Evolutionary conservation across 1,140 invertebrate genomes (phyloP).

Genomic region (Antheraea mylitta): DNA sequence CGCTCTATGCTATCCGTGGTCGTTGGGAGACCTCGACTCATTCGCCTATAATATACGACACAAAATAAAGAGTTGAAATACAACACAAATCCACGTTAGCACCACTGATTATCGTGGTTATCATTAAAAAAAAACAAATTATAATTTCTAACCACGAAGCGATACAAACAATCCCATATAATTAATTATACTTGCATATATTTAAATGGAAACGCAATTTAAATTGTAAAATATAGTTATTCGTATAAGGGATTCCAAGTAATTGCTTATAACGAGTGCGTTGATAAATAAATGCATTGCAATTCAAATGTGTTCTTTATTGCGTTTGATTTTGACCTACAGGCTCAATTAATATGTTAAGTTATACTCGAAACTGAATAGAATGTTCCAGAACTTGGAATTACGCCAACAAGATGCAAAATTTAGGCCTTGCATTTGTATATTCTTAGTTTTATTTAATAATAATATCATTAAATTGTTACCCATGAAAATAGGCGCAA

Average conservation of each 20-base stretch:
- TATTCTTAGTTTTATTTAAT: no score
- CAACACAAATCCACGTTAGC: not conserved
- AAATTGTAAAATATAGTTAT: constrained; percentile 7
- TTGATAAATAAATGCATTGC: constrained; percentile 6
- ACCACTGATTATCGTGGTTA: not conserved
- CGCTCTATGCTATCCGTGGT: constrained; percentile 37
- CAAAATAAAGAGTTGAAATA: not conserved
- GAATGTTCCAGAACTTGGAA: no score
- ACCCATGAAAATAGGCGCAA: no score
- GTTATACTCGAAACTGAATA: no score
- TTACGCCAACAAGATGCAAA: no score
- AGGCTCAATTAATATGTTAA: no score
- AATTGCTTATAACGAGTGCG: not conserved
- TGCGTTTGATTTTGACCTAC: not conserved
- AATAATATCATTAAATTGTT: no score
- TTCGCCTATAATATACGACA: not conserved
- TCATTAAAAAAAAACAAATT: no score
- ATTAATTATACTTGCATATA: not conserved
- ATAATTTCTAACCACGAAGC: no score
- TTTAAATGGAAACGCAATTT: not conserved
- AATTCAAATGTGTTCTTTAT: not conserved
- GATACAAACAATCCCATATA: not conserved
- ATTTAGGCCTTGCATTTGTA: no score
- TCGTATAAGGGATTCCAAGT: not conserved
- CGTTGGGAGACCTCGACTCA: not conserved